These are phyloP conservation scores for Saxidomus purpurata DNA, from an alignment of 1,140 invertebrate species.

Conservation along the genomic window DNA sequence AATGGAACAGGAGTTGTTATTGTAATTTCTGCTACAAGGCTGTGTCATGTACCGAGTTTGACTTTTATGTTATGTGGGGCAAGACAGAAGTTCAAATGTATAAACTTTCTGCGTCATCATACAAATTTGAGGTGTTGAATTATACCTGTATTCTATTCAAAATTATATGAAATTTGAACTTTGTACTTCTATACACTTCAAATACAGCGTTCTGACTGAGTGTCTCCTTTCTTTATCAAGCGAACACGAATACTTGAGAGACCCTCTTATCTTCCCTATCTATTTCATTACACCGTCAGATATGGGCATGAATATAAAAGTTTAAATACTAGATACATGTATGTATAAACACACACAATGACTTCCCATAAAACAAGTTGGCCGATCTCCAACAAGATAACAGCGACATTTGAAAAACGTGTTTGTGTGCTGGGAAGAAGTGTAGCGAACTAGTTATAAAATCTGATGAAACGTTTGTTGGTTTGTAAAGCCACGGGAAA, in stretches of 20 bases:
- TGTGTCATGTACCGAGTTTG: no score
- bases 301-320: slow-evolving; percentile 16
- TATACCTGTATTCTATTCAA: no score
- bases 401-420: background rate
- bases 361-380: slow-evolving; percentile 21
- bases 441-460: background rate
- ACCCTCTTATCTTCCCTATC: background rate
- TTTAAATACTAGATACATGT: background rate
- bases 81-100: no score
- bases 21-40: no score
- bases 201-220: no score
- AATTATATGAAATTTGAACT: no score
- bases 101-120: no score
- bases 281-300: slow-evolving; percentile 7
- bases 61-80: no score
- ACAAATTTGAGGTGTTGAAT: no score
- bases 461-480: background rate
- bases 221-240: slow-evolving; percentile 21
- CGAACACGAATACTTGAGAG: background rate
- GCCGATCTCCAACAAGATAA: slow-evolving; percentile 22
- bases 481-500: background rate
- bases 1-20: no score
- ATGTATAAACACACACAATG: background rate
- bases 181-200: no score
- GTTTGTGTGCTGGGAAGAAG: background rate